Evolutionary conservation across 2,888 invertebrate genomes (phyloP), one percentile per base, ranked within the genome.

Genomic region (Serrognathus titanus): DNA sequence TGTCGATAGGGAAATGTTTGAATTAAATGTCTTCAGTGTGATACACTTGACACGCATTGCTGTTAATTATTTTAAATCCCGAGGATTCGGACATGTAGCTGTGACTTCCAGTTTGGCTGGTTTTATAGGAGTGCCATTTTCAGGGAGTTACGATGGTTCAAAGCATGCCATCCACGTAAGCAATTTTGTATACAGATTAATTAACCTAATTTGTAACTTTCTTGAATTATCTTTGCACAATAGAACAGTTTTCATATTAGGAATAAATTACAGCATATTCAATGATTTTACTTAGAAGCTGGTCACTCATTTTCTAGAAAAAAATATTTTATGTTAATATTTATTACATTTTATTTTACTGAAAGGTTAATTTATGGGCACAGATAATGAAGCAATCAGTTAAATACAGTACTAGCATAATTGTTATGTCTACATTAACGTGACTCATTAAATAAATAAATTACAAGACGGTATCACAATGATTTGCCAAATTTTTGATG

Each of bases 111-210:
- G 91, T 71, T 64, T 86, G 5, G 89, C 89, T 6, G 92, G 92
- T 5, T 78, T 90, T 57, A 65, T 85, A 16, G 83, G 86, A 0
- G 82, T 81, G 9, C 87, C 89, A 0, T 85, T 79, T 72, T 89
- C 89, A 0, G 85, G 81, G 4, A 82, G 85, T 2, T 90, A 92
- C 69, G 85, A 85, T 10, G 92, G 83, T 12, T 81, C 88, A 1
- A 93, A 93, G 74, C 86, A 87, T 76, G 90, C 91, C 0, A 69
- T 92, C 43, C 88, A 90, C 72, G 91, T 89, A 75, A 75, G 76
- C 71, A n/a, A 31, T 31, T 31, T 31, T 31, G 6, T 31, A 13
- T 12, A 16, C 35, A 2, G 16, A 16, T 16, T 16, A 16, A 16
- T 16, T 16, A 16, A 16, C 4, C 4, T 41, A 13, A 16, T 48